Base-by-base conservation (phyloP, 2,797 vertebrate genomes). In the Hypotaenidia okinawae region DNA sequence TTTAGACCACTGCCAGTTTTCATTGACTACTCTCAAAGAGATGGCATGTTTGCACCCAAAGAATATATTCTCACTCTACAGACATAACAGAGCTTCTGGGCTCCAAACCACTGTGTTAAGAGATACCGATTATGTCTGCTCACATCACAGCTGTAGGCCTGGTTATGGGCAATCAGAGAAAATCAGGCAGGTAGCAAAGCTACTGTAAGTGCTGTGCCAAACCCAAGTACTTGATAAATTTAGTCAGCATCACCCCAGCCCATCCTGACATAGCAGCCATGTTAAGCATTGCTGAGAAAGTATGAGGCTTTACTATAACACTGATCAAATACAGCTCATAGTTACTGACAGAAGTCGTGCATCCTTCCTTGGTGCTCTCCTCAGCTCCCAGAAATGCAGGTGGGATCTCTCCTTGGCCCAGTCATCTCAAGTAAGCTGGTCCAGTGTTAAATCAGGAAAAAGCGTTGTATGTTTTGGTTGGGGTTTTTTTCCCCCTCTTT, bases 401-500 rank as follows among this genome's bases (percentile, higher is more conserved):
- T 41, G 41, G n/a, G 21, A 51, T 75, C 27, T 64, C 33, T 69
- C 11, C 12, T 62, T 72, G 27, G 11, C 27, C 37, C 35, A 58
- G 5, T 54, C 30, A 11, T 62, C 58, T 51, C 30, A 70, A 62
- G 17, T 33, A 68, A 92, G 1, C 11, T 22, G 8, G 11, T 84
- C 15, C 43, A 66, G 6, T 37, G 11, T 64, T 64, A 66, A 47
- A 81, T 39, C 1, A 0, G 45, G 11, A 70, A 16, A 68, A 91
- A 75, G 27, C 23, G 73, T 72, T 35, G 63, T 2, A 30, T 6
- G 47, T 49, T 49, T 23, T 13, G 47, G 47, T 45, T 45, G 47
- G 47, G 22, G 11, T 0, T 27, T 7, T 7, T n/a, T 0, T 2
- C 4, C 3, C 23, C 4, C 3, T 33, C 57, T 69, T 79, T 15